Evolutionary conservation across 2,113 vertebrate species (phyloP).

Genomic region (Laterallus jamaicensis): DNA sequence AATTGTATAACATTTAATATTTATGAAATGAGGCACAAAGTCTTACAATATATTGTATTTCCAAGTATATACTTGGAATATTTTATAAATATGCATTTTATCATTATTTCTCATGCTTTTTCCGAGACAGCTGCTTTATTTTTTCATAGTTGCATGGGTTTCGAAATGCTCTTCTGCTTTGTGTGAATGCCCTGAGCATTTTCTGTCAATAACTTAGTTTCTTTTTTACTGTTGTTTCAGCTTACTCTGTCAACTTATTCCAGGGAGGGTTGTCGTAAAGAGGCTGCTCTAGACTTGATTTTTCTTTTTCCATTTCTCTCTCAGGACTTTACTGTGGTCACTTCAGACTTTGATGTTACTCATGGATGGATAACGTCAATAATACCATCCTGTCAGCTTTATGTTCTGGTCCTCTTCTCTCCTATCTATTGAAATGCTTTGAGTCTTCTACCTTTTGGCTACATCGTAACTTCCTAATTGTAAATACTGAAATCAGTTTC

Average conservation of each 20-base stretch:
- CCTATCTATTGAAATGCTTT: slow-evolving; percentile 41
- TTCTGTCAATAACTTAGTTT: not conserved
- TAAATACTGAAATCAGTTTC: slow-evolving; percentile 29
- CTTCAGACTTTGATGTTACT: slow-evolving; percentile 32
- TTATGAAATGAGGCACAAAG: not conserved
- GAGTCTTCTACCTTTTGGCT: slow-evolving; percentile 25
- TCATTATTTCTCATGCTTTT: not conserved
- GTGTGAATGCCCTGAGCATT: not conserved
- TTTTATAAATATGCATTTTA: not conserved
- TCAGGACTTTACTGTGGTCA: slow-evolving; percentile 35
- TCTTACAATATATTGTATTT: not conserved
- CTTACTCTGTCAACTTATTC: not conserved
- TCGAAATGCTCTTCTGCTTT: not conserved
- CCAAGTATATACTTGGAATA: not conserved
- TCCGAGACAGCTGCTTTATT: not conserved
- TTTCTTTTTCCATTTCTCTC: slow-evolving; percentile 36
- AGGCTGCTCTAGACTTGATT: not conserved
- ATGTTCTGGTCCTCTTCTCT: slow-evolving; percentile 45
- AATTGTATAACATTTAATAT: not conserved
- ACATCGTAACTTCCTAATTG: slow-evolving; percentile 15
- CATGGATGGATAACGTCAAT: slow-evolving; percentile 25
- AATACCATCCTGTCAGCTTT: slow-evolving; percentile 43
- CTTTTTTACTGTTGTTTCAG: not conserved
- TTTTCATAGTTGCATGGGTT: not conserved
- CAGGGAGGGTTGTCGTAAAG: not conserved